Conservation (phyloP, 2,113 vertebrate species). For the Alosa alosa region DNA sequence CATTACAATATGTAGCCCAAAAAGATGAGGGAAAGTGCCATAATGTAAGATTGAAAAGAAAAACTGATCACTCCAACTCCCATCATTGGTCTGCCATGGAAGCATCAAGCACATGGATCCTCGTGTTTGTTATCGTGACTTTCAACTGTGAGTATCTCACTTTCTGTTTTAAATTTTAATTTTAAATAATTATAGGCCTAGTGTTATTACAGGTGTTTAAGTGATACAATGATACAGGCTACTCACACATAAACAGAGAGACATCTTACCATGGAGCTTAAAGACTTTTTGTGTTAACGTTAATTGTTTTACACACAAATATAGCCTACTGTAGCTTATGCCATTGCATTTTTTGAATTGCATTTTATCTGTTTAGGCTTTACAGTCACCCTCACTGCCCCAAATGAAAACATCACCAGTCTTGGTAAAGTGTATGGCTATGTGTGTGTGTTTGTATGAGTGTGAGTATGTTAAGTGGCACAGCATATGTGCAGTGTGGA, state of each 20-base stretch:
- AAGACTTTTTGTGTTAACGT: too few relatives aligned
- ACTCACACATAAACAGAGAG: too few relatives aligned
- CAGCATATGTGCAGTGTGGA: too few relatives aligned
- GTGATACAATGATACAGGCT: too few relatives aligned
- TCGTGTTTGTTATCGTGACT: neutral
- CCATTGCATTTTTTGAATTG: too few relatives aligned
- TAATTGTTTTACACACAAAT: too few relatives aligned
- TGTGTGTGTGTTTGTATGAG: neutral
- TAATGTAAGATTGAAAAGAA: neutral
- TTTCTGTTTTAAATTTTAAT: neutral
- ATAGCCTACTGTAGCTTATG: too few relatives aligned
- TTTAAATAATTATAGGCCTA: neutral
- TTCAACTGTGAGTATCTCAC: neutral
- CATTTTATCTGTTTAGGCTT: too few relatives aligned
- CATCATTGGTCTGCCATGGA: neutral
- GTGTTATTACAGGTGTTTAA: too few relatives aligned
- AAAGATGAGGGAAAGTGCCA: neutral
- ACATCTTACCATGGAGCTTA: too few relatives aligned
- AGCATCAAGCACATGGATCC: neutral
- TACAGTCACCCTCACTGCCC: too few relatives aligned
- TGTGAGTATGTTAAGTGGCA: neutral
- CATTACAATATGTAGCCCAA: neutral
- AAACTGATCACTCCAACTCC: neutral
- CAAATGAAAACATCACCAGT: neutral
- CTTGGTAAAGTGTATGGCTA: neutral